Base-by-base conservation (phyloP, 2,888 invertebrate genomes). In the Metacarcinus magister region DNA sequence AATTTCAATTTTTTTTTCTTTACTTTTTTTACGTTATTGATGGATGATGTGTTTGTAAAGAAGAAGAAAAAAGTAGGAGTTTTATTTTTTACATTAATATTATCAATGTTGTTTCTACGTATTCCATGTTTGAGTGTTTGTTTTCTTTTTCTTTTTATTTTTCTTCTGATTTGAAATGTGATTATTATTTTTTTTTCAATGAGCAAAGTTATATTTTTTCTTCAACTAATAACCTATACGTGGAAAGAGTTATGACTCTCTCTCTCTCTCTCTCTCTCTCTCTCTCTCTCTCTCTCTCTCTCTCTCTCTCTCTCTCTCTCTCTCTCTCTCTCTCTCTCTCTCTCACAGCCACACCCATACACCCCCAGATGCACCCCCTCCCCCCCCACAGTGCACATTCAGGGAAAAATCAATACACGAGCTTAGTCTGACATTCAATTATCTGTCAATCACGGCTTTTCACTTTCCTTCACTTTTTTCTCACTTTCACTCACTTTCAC, bases 221-320 rank as follows among this genome's bases (percentile, higher is more conserved):
- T 67, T 67, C 19, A 23, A n/a, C 67, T 67, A 16, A 54, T 54
- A 54, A 54, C 54, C 8, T 54, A 13, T 54, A 54, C 54, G 54
- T 54, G 54, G 54, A 54, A 54, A 54, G 54, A 54, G 3, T 54
- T 54, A 2, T 2, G 54, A n/a, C 67, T 3, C 19, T 67, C 67
- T 67, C 67, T n/a, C 67, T 67, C 67, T 67, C 67, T 67, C 67
- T 67, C 67, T 67, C 67, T 67, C 67, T 60, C 60, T 60, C 60
- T 60, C 60, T 60, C 60, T 60, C 60, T 60, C 60, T 60, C 60
- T 60, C 60, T 23, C 60, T 60, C 60, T 60, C 13, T 46, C 46
- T 46, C 46, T 46, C 46, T 46, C 46, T 46, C 46, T 46, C 46
- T 46, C 46, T 46, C 46, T 46, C 54, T 54, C 54, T 54, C 54